phyloP scores from a whole-genome alignment of 2,888 invertebrate species.

The Catocala fraxini region DNA sequence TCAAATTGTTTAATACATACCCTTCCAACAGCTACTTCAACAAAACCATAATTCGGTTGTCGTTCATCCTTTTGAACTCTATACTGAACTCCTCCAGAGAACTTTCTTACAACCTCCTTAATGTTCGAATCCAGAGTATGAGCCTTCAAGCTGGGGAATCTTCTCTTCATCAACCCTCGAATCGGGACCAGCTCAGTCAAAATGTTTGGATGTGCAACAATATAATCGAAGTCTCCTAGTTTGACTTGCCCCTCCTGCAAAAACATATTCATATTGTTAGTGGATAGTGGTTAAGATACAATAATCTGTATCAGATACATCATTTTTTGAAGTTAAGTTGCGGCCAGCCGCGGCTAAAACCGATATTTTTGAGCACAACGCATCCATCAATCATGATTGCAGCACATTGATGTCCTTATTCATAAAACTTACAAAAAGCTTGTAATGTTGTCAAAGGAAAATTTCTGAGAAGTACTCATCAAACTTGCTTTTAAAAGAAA shows the following conservation, averaged over 20 bases:
- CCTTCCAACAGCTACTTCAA: conserved; percentile 90
- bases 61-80: conserved; percentile 89
- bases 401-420: too few relatives aligned
- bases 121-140: conserved; percentile 92
- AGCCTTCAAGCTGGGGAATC: conserved; percentile 90
- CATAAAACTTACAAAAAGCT: too few relatives aligned
- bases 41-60: conserved; percentile 91
- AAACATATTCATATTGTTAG: conserved; percentile 1
- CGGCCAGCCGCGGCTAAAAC: too few relatives aligned
- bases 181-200: conserved; percentile 92
- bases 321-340: too few relatives aligned
- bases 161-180: conserved; percentile 92
- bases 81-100: conserved; percentile 91
- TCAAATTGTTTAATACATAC: conserved; percentile 75
- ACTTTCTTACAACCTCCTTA: conserved; percentile 87
- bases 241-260: conserved; percentile 89
- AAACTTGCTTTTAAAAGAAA: too few relatives aligned
- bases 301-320: too few relatives aligned
- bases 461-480: too few relatives aligned
- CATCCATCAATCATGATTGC: too few relatives aligned
- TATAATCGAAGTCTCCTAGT: conserved; percentile 90
- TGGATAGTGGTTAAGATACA: too few relatives aligned
- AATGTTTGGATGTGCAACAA: conserved; percentile 94
- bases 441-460: too few relatives aligned
- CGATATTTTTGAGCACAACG: too few relatives aligned